Base-by-base conservation (phyloP, 2,888 invertebrate species). In the Sthenelais limicola region DNA sequence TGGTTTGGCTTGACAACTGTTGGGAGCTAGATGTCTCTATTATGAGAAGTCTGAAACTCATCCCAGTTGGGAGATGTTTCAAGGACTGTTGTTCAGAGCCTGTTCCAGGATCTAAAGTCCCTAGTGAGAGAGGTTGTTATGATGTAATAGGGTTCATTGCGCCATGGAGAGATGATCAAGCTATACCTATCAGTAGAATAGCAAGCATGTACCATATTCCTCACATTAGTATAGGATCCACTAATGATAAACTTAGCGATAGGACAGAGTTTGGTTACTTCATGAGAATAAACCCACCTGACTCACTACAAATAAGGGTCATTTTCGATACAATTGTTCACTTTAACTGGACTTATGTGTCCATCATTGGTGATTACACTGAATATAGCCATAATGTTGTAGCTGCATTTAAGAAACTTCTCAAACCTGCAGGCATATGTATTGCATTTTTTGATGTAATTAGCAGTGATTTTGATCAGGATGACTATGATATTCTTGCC, bases 331-430 rank as follows among this genome's bases (percentile, higher is more conserved):
- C 83, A 5, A 48, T 82, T n/a, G 68, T 69, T 1, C 72, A 79
- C 67, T 82, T 84, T 73, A 92, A 92, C 85, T 94, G 93, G 93
- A 93, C 92, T 18, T 93, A 93, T 85, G 92, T 94, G 58, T 92
- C 92, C 62, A 91, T 92, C 21, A 91, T 92, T 67, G 92, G 92
- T 85, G 92, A 92, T 0, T 92, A 92, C 82, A 93, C 93, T 5
- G 77, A 77, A 5, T 84, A 82, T 72, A 82, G 83, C 0, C 71
- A 77, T 15, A 77, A 80, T 48, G 81, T 78, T 5, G 77, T 80
- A 30, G 80, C 78, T 47, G 73, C 68, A 49, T 43, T 75, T 7
- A 58, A 52, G 26, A 26, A 54, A 18, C 43, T 68, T 1, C 26
- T 43, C 5, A 43, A 66, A 24, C 18, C 35, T 18, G 9, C 3